Evolutionary conservation across 2,797 vertebrate species (phyloP).

Genomic region (Schizothorax lantsangensis): DNA sequence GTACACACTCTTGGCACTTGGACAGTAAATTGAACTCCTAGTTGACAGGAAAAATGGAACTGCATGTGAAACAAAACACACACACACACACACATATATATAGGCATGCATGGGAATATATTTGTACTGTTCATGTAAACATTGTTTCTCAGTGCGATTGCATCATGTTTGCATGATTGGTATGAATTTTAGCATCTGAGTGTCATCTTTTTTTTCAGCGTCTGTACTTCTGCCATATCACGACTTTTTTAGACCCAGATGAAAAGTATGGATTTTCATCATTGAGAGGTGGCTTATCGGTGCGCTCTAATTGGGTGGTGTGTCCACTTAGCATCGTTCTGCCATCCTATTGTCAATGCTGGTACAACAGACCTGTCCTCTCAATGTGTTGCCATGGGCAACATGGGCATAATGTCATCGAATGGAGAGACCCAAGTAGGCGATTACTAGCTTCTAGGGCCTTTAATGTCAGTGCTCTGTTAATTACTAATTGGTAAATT

Average conservation of each 20-base stretch:
- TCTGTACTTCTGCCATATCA: background rate
- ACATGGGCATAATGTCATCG: slow-evolving; percentile 41
- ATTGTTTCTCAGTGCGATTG: background rate
- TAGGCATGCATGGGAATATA: background rate
- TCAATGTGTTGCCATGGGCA: slow-evolving; percentile 47
- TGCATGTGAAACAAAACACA: background rate
- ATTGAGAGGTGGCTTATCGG: slow-evolving; percentile 9
- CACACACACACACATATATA: background rate
- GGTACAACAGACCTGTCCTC: slow-evolving; percentile 35
- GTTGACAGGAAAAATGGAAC: background rate
- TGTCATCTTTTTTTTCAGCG: no score
- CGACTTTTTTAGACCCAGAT: background rate
- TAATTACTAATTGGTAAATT: slow-evolving; percentile 54
- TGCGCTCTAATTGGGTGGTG: slow-evolving; percentile 43
- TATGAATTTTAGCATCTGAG: background rate
- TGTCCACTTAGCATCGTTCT: slow-evolving; percentile 24
- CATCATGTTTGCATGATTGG: background rate
- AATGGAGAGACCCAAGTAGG: slow-evolving; percentile 39
- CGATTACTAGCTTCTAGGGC: slow-evolving; percentile 38
- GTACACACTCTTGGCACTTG: background rate
- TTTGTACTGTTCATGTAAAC: background rate
- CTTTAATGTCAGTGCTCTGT: slow-evolving; percentile 45
- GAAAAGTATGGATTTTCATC: slow-evolving; percentile 10
- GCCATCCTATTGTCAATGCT: slow-evolving; percentile 37
- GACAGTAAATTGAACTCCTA: background rate